Percentiles rank a stretch among this genome's conserved stretches.
phyloP scores from a whole-genome alignment of 2,888 invertebrate species.

The Apotomis capreana region DNA sequence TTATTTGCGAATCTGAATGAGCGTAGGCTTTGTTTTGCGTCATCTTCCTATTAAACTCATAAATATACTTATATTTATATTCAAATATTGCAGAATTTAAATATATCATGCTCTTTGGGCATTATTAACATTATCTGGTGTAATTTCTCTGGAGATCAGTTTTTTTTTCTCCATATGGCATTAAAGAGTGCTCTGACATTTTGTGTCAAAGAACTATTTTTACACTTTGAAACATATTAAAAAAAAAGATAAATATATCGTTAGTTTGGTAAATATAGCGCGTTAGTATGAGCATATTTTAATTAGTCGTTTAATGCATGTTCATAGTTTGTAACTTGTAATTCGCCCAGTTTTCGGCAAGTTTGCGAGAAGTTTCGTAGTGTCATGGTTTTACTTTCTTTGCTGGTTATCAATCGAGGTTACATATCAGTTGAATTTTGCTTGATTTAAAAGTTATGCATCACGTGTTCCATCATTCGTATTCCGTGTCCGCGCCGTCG shows the following conservation, averaged over 20 bases:
- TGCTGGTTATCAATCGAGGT: conserved; percentile 59
- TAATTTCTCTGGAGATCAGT: conserved; percentile 30
- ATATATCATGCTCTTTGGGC: conserved; percentile 61
- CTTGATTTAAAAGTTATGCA: conserved; percentile 35
- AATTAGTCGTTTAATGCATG: conserved; percentile 80
- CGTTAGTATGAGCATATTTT: conserved; percentile 78
- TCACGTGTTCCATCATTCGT: conserved; percentile 16
- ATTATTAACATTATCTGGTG: conserved; percentile 65
- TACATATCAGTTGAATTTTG: conserved; percentile 63
- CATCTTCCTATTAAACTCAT: conserved; percentile 57
- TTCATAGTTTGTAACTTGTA: conserved; percentile 67
- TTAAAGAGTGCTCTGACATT: conserved; percentile 66
- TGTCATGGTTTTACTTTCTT: conserved; percentile 61
- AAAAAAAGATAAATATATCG: conserved; percentile 73
- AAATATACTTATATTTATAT: conserved; percentile 57
- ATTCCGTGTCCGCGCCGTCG: conserved; percentile 1
- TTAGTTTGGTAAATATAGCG: conserved; percentile 77
- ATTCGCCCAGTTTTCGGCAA: conserved; percentile 63
- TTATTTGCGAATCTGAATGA: conserved; percentile 70
- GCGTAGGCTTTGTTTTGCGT: conserved; percentile 58
- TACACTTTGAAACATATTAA: conserved; percentile 75
- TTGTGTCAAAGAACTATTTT: conserved; percentile 78
- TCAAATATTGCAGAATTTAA: conserved; percentile 53
- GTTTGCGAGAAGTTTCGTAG: conserved; percentile 58
- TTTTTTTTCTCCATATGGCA: conserved; percentile 49